A percentile compares a stretch with the other conserved stretches of the same genome.
Conservation (phyloP, 2,888 invertebrate genomes). For the Dexiosoma caninum region DNA sequence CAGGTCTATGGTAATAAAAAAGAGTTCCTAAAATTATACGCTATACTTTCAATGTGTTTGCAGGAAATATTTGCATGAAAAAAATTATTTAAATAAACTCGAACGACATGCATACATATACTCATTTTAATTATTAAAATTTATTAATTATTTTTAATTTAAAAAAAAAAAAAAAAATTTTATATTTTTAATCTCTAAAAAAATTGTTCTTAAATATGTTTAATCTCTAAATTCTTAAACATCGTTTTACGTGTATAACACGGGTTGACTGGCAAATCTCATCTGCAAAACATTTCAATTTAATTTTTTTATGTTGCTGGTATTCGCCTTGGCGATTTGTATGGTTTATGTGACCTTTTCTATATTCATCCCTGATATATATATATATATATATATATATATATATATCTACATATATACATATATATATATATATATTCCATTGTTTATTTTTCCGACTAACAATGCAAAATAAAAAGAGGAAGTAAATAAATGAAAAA, state of each 20-base stretch:
- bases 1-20: no score
- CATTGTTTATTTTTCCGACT: neutral
- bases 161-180: no score
- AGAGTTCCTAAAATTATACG: no score
- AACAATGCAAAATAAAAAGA: slow-evolving; percentile 2
- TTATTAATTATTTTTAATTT: no score
- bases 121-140: no score
- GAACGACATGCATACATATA: no score
- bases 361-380: slow-evolving; percentile 32
- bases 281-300: neutral
- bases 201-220: no score
- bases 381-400: neutral
- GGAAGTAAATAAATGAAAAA: slow-evolving; percentile 18
- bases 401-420: neutral
- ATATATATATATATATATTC: neutral
- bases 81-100: no score
- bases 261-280: neutral
- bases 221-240: slow-evolving; percentile 7
- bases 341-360: slow-evolving; percentile 41
- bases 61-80: no score
- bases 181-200: no score
- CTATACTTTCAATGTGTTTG: no score
- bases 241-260: neutral
- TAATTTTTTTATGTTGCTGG: slow-evolving; percentile 5
- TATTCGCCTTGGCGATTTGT: slow-evolving; percentile 26